phyloP scores from a whole-genome alignment of 1,140 invertebrate species.

The Ceratoteleas bidentatus region DNA sequence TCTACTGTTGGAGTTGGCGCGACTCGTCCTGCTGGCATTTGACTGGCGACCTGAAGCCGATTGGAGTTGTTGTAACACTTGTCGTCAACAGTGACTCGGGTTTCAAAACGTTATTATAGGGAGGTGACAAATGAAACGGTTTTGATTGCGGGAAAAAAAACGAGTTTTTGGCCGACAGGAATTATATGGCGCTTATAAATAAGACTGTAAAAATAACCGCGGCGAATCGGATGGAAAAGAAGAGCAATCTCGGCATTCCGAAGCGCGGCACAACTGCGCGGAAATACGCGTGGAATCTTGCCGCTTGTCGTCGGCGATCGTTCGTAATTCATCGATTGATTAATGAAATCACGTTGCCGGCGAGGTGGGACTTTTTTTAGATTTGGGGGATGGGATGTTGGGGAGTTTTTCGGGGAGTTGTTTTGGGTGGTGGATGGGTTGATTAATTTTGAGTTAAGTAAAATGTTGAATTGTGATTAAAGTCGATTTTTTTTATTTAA shows the following conservation, averaged over 20 bases:
- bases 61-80: too few species aligned
- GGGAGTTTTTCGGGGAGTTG: too few species aligned
- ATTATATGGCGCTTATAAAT: constrained; percentile 33
- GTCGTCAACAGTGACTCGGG: too few species aligned
- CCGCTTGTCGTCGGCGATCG: constrained; percentile 4
- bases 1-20: constrained; percentile 27
- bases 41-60: constrained; percentile 28
- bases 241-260: constrained; percentile 34
- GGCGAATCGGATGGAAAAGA: constrained; percentile 22
- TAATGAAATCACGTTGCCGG: neutral
- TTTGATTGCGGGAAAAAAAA: constrained; percentile 12
- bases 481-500: too few species aligned
- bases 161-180: neutral
- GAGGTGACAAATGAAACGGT: too few species aligned
- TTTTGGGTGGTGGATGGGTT: too few species aligned
- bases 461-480: too few species aligned
- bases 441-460: too few species aligned
- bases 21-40: constrained; percentile 9
- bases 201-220: constrained; percentile 33
- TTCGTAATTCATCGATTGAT: neutral
- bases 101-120: too few species aligned
- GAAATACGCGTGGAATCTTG: constrained; percentile 34
- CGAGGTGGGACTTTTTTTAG: too few species aligned
- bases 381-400: too few species aligned
- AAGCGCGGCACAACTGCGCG: constrained; percentile 16